phyloP scores from a whole-genome alignment of 1,140 invertebrate genomes.

The Drosophila ficusphila region DNA sequence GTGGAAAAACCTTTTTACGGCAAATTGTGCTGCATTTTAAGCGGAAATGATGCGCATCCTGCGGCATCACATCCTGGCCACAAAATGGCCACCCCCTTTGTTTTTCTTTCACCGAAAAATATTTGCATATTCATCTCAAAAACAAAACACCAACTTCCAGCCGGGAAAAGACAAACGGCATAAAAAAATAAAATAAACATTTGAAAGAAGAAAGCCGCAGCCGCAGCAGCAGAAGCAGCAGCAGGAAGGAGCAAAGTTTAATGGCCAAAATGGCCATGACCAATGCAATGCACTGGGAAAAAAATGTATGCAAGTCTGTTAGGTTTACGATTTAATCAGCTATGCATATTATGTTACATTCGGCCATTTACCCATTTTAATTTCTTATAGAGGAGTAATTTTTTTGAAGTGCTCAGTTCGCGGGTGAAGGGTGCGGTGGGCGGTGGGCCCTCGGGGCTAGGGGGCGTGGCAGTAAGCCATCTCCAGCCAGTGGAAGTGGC shows the following conservation, averaged over 20 bases:
- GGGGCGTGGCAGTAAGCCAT: conserved; percentile 51
- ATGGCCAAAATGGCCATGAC: conserved; percentile 70
- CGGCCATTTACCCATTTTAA: too few relatives aligned
- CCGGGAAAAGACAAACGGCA: conserved; percentile 65
- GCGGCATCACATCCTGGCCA: conserved; percentile 74
- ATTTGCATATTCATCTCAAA: conserved; percentile 82
- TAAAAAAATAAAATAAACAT: conserved; percentile 45
- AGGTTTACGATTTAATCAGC: too few relatives aligned
- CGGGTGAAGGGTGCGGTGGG: not conserved
- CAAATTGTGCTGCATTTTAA: conserved; percentile 81
- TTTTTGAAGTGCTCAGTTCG: conserved; percentile 7
- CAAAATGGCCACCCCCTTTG: conserved; percentile 63
- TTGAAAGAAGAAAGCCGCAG: conserved; percentile 39
- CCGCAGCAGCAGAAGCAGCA: conserved; percentile 29
- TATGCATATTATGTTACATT: too few relatives aligned
- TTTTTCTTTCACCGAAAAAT: conserved; percentile 60
- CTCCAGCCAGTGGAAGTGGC: conserved; percentile 16
- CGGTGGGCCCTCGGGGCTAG: not conserved
- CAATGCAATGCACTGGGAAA: conserved; percentile 2
- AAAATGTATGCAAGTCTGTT: not conserved
- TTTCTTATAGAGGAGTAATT: not conserved
- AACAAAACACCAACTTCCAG: conserved; percentile 77
- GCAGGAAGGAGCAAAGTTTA: conserved; percentile 57
- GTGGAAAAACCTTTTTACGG: conserved; percentile 71
- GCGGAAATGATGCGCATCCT: conserved; percentile 79